Evolutionary conservation across 2,888 invertebrate genomes (phyloP).

Genomic region (Gisinianus flammeolus): DNA sequence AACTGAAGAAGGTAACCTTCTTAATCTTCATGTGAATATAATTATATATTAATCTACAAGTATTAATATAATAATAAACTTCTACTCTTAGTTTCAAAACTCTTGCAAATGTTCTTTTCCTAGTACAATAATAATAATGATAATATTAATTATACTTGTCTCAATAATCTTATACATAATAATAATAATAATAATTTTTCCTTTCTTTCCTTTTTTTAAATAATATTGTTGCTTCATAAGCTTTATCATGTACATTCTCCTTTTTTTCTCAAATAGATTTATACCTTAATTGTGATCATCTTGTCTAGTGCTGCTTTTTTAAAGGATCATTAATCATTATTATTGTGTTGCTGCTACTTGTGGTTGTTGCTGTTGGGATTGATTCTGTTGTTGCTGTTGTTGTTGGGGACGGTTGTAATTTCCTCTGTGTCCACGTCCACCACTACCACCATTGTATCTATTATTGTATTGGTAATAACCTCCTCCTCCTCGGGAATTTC

Average conservation of each 20-base stretch:
- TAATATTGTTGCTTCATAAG: conserved; percentile 10
- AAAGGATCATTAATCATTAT: conserved; percentile 37
- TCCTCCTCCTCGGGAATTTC: conserved; percentile 60
- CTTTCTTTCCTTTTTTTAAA: background rate
- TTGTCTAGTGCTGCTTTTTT: conserved; percentile 8
- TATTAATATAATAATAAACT: conserved; percentile 17
- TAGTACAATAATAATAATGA: background rate
- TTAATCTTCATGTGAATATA: conserved; percentile 2
- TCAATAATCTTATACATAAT: background rate
- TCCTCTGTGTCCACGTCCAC: conserved; percentile 63
- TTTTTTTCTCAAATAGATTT: background rate
- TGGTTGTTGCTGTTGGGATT: conserved; percentile 58
- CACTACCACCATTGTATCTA: conserved; percentile 62
- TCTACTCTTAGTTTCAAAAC: conserved; percentile 28
- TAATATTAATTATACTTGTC: background rate
- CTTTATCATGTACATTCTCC: conserved; percentile 6
- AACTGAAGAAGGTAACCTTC: conserved; percentile 2
- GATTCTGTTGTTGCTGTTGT: conserved; percentile 60
- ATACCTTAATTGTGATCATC: conserved; percentile 14
- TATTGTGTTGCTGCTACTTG: conserved; percentile 56
- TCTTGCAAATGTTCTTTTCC: background rate
- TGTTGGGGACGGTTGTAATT: conserved; percentile 56
- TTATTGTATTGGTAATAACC: conserved; percentile 41
- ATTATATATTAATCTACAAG: background rate
- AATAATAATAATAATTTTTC: background rate